Evolutionary conservation across 2,888 invertebrate genomes (phyloP), one percentile per base, ranked within the genome.

Genomic region (Leuctra nigra): DNA sequence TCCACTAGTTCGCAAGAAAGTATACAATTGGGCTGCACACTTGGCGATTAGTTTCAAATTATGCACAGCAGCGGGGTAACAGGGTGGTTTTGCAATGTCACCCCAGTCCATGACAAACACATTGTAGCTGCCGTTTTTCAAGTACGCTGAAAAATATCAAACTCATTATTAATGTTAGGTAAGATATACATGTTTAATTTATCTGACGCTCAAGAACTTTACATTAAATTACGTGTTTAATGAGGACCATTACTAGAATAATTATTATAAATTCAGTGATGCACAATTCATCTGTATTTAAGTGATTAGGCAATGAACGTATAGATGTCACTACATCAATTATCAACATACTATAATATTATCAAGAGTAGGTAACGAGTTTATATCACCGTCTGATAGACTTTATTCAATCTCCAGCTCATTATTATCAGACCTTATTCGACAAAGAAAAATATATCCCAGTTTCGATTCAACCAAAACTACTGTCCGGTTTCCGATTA

Each of bases 51-150:
- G 80, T 55, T 81, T 78, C 64, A 87, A 74, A 71, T 88, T 89
- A 67, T 86, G 82, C 1, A 88, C 87, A 0, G 87, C 84, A 0
- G 87, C 85, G 39, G 83, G 81, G 69, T 84, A 84, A 73, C 84
- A 88, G 0, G 85, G 86, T 0, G 83, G 82, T 66, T 78, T 79
- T 64, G 80, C 76, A 16, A 89, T 74, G 3, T 74, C 73, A n/a
- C 87, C 84, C 88, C 88, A 89, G 71, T 88, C 87, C 50, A 87
- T 74, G 72, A 87, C 76, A 70, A 88, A 81, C 33, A 87, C 83
- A 70, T 88, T 89, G 74, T 85, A 87, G 57, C 81, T 81, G 1
- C 86, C 86, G 66, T 85, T 84, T 4, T 77, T 77, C 24, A 87
- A 70, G 67, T 88, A 88, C 11, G 88, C 87, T 86, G 69, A 36